Evolutionary conservation across 2,113 vertebrate species (phyloP).

Genomic region (Triplophysa rosa): DNA sequence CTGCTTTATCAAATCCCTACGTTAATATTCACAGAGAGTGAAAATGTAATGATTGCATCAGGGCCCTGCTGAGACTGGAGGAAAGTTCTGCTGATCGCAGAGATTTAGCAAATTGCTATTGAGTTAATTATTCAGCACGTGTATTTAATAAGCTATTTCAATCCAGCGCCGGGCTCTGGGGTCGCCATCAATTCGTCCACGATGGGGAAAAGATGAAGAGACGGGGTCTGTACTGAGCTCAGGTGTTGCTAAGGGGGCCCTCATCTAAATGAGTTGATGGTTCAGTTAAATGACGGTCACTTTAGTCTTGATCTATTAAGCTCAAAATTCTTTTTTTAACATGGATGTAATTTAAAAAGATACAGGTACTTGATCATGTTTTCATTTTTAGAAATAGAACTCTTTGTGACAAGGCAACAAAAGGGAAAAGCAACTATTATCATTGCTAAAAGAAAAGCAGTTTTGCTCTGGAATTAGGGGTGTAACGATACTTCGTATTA

Average conservation of each 20-base stretch:
- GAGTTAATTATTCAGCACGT: slow-evolving; percentile 78
- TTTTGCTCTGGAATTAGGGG: no score
- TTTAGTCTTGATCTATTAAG: not conserved
- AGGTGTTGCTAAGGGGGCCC: not conserved
- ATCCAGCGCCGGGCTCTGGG: slow-evolving; percentile 65
- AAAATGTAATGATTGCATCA: slow-evolving; percentile 74
- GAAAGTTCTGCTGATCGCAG: slow-evolving; percentile 76
- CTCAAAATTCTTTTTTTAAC: no score
- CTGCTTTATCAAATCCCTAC: slow-evolving; percentile 55
- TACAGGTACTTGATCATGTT: no score
- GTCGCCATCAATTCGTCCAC: slow-evolving; percentile 61
- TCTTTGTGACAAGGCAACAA: no score
- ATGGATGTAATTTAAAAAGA: no score
- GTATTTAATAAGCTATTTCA: slow-evolving; percentile 74
- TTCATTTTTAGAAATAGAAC: no score
- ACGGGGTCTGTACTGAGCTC: not conserved
- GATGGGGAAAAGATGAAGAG: slow-evolving; percentile 45
- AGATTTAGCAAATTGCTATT: slow-evolving; percentile 76
- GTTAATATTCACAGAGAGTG: slow-evolving; percentile 67
- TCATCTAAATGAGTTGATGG: not conserved
- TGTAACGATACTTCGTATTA: no score
- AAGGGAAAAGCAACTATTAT: no score
- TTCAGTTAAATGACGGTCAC: not conserved
- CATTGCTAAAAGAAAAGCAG: no score
- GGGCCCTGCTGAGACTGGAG: slow-evolving; percentile 71